A percentile compares a stretch with the other conserved stretches of the same genome.
These are phyloP conservation scores for Eremobia ochroleuca DNA, from an alignment of 2,888 invertebrate genomes.

Conservation along the genomic window DNA sequence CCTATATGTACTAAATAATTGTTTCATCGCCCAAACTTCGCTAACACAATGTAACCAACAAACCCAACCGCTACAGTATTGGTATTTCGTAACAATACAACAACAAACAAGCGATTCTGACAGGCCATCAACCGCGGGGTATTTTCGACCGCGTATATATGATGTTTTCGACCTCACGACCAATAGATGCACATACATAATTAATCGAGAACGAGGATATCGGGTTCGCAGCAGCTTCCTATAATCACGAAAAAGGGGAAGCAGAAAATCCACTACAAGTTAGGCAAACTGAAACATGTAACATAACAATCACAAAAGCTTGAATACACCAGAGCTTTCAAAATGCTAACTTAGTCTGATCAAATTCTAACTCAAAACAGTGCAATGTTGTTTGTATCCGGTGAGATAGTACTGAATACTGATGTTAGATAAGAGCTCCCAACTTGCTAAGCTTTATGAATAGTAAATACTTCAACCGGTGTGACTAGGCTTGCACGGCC, in stretches of 20 bases:
- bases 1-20: conserved; percentile 21
- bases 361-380: conserved; percentile 30
- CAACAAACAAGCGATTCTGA: conserved; percentile 40
- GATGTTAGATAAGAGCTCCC: conserved; percentile 22
- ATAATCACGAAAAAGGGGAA: conserved; percentile 11
- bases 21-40: conserved; percentile 4
- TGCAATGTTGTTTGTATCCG: conserved; percentile 6
- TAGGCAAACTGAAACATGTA: background rate
- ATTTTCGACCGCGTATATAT: conserved; percentile 57
- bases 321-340: background rate
- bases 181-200: conserved; percentile 82
- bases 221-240: conserved; percentile 63
- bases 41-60: background rate
- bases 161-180: conserved; percentile 70
- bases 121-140: conserved; percentile 50
- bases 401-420: conserved; percentile 29
- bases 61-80: conserved; percentile 13
- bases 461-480: conserved; percentile 12
- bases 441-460: conserved; percentile 43
- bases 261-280: conserved; percentile 40
- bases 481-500: conserved; percentile 3
- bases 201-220: conserved; percentile 72
- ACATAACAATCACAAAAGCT: background rate
- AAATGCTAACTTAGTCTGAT: conserved; percentile 23
- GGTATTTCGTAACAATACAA: conserved; percentile 44